Evolutionary conservation across 2,888 invertebrate genomes (phyloP).

Genomic region (Pseudanteris insignis): DNA sequence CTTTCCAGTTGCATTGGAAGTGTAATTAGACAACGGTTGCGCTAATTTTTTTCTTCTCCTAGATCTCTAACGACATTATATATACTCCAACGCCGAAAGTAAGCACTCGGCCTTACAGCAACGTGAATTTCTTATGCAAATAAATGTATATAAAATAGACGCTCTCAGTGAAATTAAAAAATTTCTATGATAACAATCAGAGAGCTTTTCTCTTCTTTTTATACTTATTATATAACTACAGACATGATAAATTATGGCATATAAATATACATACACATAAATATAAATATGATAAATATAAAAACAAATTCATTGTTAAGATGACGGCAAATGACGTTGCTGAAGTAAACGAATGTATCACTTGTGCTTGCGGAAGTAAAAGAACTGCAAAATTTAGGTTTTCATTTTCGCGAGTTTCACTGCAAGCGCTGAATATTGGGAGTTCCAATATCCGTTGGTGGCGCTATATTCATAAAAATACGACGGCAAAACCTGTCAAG

Average conservation of each 20-base stretch:
- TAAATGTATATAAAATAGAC: slow-evolving; percentile 41
- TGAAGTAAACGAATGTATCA: too few relatives aligned
- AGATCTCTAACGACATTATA: slow-evolving; percentile 45
- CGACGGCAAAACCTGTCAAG: too few relatives aligned
- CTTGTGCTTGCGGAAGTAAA: too few relatives aligned
- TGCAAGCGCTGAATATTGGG: too few relatives aligned
- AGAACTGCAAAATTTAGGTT: too few relatives aligned
- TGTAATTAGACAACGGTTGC: slow-evolving; percentile 24
- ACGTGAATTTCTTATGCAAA: slow-evolving; percentile 45
- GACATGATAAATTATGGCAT: slow-evolving; percentile 29
- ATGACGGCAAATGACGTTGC: too few relatives aligned
- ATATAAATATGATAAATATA: slow-evolving; percentile 11
- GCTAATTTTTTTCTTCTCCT: slow-evolving; percentile 44
- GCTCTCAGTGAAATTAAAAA: slow-evolving; percentile 27
- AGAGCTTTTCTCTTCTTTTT: slow-evolving; percentile 50
- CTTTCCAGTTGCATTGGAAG: slow-evolving; percentile 35
- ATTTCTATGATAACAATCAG: slow-evolving; percentile 26
- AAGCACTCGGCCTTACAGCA: slow-evolving; percentile 46
- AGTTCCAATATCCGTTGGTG: too few relatives aligned
- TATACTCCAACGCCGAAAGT: slow-evolving; percentile 46
- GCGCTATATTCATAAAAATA: too few relatives aligned
- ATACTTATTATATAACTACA: slow-evolving; percentile 47
- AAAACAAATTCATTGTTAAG: too few relatives aligned
- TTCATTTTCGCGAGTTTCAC: too few relatives aligned
- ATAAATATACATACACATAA: slow-evolving; percentile 14